Percentiles rank a stretch among this genome's conserved stretches.
These are phyloP conservation scores for Lissonota sp. DNA, from an alignment of 2,888 invertebrate species.

Conservation along the genomic window DNA sequence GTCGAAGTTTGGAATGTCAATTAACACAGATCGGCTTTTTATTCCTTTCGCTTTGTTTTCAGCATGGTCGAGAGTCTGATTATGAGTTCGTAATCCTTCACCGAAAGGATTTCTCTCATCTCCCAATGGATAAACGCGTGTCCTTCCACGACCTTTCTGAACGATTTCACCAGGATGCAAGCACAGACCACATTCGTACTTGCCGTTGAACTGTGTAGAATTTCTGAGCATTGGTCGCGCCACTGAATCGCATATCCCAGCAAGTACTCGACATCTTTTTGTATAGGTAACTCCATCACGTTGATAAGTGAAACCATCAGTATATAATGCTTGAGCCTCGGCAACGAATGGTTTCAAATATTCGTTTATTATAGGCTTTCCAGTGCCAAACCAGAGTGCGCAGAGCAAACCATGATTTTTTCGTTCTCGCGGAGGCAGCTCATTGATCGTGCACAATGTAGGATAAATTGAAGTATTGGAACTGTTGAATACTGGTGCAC, in stretches of 20 bases:
- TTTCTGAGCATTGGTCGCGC: slow-evolving; percentile 48
- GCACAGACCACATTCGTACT: slow-evolving; percentile 54
- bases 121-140: slow-evolving; percentile 46
- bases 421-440: slow-evolving; percentile 28
- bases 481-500: slow-evolving; percentile 47
- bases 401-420: slow-evolving; percentile 30
- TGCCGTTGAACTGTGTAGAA: slow-evolving; percentile 44
- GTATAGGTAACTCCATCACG: background rate
- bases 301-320: slow-evolving; percentile 39
- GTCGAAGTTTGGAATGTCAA: slow-evolving; percentile 54
- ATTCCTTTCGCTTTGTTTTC: slow-evolving; percentile 40
- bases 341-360: slow-evolving; percentile 53
- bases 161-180: slow-evolving; percentile 47
- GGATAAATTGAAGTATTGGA: slow-evolving; percentile 49
- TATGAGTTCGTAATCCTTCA: slow-evolving; percentile 17
- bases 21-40: slow-evolving; percentile 37
- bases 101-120: slow-evolving; percentile 31
- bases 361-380: slow-evolving; percentile 44
- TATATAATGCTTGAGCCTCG: slow-evolving; percentile 28
- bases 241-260: slow-evolving; percentile 49
- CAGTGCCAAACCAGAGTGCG: slow-evolving; percentile 45
- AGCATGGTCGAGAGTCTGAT: slow-evolving; percentile 38
- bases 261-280: slow-evolving; percentile 50
- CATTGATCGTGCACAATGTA: slow-evolving; percentile 43
- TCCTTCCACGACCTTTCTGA: slow-evolving; percentile 36